Evolutionary conservation across 2,113 vertebrate genomes (phyloP), one percentile per base, ranked within the genome.

Genomic region (Eubucco bourcierii): DNA sequence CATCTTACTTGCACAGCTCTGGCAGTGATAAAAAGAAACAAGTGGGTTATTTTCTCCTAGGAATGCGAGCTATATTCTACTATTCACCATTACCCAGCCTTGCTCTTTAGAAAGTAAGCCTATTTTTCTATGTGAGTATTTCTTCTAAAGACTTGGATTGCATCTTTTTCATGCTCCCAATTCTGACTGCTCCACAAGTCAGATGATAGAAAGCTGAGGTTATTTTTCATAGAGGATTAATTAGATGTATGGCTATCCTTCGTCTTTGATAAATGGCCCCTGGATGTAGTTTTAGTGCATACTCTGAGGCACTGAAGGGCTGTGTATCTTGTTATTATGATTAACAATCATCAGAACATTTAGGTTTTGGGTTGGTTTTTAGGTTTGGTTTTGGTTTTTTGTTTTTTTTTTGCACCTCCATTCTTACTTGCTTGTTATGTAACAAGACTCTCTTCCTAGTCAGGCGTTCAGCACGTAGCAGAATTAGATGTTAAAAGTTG

Each of bases 41-140:
- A 88, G n/a, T 89, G 74, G 71, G 67, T 92, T 94, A 79, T 96
- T 92, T 93, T 83, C 84, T 93, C 73, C 66, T 95, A 65, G 64
- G 83, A 91, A 88, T 86, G 53, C 61, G 55, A 94, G 61, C 68
- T 96, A 55, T 83, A 90, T 91, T 91, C 90, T 85, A 4, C 80
- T 91, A 56, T 63, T 93, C 91, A 61, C 87, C 80, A 6, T 94
- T 75, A 86, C 46, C 33, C 63, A 78, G 73, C 85, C 91, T 93
- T 91, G 90, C 90, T 92, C 58, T 93, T 87, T 88, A 95, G 87
- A 93, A 91, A 95, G 88, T 90, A 91, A 94, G 91, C 91, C 79
- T 96, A 94, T 96, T 96, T 96, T 96, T 95, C 44, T 96, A 96
- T 21, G 59, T 27, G 73, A 68, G 73, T 87, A 41, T 93, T 89